Percentiles rank a stretch among this genome's conserved stretches.
Conservation (phyloP, 2,888 invertebrate genomes). For the Blera fallax region DNA sequence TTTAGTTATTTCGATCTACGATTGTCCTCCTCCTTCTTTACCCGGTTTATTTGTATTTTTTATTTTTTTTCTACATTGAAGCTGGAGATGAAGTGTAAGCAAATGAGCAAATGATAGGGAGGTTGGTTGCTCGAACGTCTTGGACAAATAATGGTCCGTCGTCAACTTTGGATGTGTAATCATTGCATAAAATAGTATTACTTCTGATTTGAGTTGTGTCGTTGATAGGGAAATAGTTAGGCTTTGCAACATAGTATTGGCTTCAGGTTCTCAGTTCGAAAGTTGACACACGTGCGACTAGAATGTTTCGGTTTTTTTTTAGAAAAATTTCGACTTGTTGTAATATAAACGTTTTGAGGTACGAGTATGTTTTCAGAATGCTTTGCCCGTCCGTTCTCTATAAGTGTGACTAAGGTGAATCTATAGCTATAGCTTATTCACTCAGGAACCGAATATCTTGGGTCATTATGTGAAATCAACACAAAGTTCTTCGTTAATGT, state of each 20-base stretch:
- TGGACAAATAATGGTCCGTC: conserved; percentile 42
- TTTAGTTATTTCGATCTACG: conserved; percentile 40
- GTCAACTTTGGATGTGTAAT: conserved; percentile 17
- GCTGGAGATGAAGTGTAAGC: conserved; percentile 42
- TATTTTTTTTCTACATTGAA: conserved; percentile 28
- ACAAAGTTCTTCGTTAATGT: too few species aligned
- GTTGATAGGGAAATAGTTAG: conserved; percentile 4
- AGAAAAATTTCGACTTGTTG: too few species aligned
- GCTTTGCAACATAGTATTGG: background rate
- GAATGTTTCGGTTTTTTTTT: too few species aligned
- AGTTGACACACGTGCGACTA: too few species aligned
- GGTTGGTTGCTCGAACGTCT: conserved; percentile 26
- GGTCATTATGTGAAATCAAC: background rate
- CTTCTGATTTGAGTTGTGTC: conserved; percentile 10
- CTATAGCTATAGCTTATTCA: too few species aligned
- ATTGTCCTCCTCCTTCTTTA: conserved; percentile 36
- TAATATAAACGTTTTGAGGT: too few species aligned
- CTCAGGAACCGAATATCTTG: too few species aligned
- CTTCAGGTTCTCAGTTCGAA: too few species aligned
- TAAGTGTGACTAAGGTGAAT: too few species aligned
- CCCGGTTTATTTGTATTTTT: conserved; percentile 21
- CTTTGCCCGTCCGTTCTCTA: background rate
- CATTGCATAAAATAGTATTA: conserved; percentile 33
- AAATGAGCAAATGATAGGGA: conserved; percentile 52
- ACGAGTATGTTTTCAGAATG: too few species aligned